Evolutionary conservation across 2,113 vertebrate genomes (phyloP).

Genomic region (Anarrhichthys ocellatus): DNA sequence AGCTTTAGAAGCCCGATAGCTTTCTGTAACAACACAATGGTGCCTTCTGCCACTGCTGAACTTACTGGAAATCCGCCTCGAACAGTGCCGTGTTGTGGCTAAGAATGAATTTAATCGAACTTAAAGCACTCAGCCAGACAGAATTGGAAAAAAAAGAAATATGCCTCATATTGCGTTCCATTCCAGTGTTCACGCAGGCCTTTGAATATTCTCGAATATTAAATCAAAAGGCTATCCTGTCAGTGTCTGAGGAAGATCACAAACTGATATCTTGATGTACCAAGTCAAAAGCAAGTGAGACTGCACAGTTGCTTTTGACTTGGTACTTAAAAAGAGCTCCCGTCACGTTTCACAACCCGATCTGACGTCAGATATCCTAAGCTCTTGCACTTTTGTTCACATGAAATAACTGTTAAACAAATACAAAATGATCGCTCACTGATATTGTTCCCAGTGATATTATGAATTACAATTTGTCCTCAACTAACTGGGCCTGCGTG

Average conservation of each 20-base stretch:
- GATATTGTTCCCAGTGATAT: background rate
- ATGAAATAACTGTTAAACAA: background rate
- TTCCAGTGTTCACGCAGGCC: background rate
- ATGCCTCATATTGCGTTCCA: background rate
- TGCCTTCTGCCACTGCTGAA: constrained; percentile 50
- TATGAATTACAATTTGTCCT: background rate
- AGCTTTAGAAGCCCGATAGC: constrained; percentile 68
- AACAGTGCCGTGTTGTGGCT: constrained; percentile 22
- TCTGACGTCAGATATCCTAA: background rate
- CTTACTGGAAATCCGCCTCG: constrained; percentile 10
- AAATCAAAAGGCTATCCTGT: background rate
- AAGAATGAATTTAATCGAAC: constrained; percentile 7
- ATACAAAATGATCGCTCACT: background rate
- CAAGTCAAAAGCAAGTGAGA: constrained; percentile 4
- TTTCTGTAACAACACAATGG: constrained; percentile 61
- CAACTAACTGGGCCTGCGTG: background rate
- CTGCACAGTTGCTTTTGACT: background rate
- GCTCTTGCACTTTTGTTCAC: background rate
- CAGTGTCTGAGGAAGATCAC: background rate
- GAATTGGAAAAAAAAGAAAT: background rate
- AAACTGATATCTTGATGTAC: background rate
- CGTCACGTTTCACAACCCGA: background rate
- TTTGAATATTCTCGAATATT: background rate
- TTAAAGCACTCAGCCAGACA: background rate
- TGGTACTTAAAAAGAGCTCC: background rate